phyloP scores from a whole-genome alignment of 2,888 invertebrate genomes.

The Lepidochrysops patricia region DNA sequence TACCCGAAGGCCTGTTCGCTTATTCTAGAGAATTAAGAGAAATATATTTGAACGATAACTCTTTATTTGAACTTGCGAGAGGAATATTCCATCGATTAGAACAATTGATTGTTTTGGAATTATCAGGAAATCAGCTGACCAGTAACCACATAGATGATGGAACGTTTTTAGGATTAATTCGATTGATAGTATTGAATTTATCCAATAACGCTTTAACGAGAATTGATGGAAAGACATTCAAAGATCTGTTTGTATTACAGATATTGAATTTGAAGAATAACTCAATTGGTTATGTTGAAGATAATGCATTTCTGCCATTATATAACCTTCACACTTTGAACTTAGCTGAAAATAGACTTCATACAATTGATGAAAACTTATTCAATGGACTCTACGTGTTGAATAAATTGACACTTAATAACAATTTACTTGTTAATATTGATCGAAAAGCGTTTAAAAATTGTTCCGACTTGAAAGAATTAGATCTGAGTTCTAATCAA shows the following conservation, averaged over 20 bases:
- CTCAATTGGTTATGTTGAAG: constrained; percentile 90
- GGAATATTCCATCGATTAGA: constrained; percentile 89
- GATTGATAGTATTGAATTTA: constrained; percentile 88
- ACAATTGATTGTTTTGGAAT: constrained; percentile 87
- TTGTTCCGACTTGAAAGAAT: constrained; percentile 89
- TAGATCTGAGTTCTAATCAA: constrained; percentile 91
- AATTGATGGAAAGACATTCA: constrained; percentile 88
- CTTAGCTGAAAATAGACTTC: constrained; percentile 89
- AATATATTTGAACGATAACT: constrained; percentile 89
- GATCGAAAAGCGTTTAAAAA: constrained; percentile 89
- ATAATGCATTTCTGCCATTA: constrained; percentile 89
- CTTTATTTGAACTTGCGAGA: constrained; percentile 85
- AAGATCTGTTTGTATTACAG: constrained; percentile 89
- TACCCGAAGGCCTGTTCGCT: constrained; percentile 88
- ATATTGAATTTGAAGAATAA: constrained; percentile 90
- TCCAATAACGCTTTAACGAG: constrained; percentile 90
- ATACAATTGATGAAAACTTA: constrained; percentile 85
- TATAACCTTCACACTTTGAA: constrained; percentile 93
- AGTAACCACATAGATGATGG: constrained; percentile 89
- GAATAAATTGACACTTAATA: constrained; percentile 88
- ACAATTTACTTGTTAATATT: constrained; percentile 86
- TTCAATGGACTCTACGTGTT: constrained; percentile 89
- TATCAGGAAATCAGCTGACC: constrained; percentile 88
- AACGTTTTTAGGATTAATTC: constrained; percentile 88
- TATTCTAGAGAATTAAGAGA: constrained; percentile 87